phyloP scores from a whole-genome alignment of 2,113 vertebrate species.

The Nothocercus julius region DNA sequence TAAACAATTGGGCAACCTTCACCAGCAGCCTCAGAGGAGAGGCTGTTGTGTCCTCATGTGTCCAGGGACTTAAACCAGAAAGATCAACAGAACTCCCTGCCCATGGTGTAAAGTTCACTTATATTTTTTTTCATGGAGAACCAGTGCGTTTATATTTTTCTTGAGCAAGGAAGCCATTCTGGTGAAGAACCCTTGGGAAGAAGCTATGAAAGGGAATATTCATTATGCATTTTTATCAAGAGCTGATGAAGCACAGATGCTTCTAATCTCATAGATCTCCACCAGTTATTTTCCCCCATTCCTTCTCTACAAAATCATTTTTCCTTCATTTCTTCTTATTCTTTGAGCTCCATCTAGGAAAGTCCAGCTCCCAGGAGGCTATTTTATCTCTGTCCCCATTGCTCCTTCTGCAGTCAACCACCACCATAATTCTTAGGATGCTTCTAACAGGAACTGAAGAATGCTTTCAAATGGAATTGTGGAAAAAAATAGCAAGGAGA shows the following conservation, averaged over 20 bases:
- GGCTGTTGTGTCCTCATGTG: not conserved
- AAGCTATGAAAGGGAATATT: not conserved
- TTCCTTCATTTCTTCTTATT: not conserved
- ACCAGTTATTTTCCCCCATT: not conserved
- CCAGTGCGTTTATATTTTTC: not conserved
- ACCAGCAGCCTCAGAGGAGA: not conserved
- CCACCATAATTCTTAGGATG: accelerated
- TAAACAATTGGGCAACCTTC: slow-evolving; percentile 1
- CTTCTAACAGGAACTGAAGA: not conserved
- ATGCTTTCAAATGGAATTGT: not conserved
- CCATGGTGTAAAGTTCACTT: not conserved
- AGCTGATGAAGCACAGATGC: not conserved
- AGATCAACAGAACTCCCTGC: not conserved
- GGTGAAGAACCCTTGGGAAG: not conserved
- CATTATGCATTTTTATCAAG: not conserved
- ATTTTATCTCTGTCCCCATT: not conserved
- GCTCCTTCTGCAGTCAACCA: not conserved
- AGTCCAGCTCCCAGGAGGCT: not conserved
- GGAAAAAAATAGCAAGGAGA: not conserved
- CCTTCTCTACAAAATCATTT: not conserved
- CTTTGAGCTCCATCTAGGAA: not conserved
- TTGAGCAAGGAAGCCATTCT: not conserved
- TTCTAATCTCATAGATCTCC: not conserved
- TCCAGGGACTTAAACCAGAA: not conserved
- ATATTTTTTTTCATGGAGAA: not conserved